Evolutionary conservation across 2,113 vertebrate species (phyloP).

Genomic region (Phrynosoma platyrhinos): DNA sequence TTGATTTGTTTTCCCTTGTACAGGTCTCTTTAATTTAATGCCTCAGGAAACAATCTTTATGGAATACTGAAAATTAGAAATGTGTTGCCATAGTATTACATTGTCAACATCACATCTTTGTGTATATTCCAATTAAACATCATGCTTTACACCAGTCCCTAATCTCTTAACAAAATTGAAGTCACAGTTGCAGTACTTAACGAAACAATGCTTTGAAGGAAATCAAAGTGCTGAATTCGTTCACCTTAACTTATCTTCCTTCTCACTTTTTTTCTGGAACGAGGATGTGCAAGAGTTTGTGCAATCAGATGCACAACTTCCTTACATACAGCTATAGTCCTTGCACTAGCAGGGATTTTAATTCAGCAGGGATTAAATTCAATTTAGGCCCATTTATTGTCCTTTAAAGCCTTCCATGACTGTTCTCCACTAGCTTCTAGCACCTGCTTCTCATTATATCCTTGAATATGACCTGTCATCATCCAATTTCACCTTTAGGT

Average conservation of each 20-base stretch:
- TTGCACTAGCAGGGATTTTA: too few species aligned
- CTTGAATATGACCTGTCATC: neutral
- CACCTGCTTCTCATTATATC: neutral
- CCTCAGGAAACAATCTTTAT: slow-evolving; percentile 36
- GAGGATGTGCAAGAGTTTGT: too few species aligned
- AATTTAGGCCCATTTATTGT: too few species aligned
- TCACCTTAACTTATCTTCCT: neutral
- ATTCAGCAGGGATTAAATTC: too few species aligned
- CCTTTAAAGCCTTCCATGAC: neutral
- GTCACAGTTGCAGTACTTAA: neutral
- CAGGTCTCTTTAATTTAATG: slow-evolving; percentile 43
- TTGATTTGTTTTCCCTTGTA: slow-evolving; percentile 45
- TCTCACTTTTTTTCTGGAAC: neutral
- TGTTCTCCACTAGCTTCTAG: neutral
- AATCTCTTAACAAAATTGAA: slow-evolving; percentile 38
- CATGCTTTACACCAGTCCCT: slow-evolving; percentile 34
- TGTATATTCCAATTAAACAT: slow-evolving; percentile 16
- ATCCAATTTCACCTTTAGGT: neutral
- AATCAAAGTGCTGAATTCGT: neutral
- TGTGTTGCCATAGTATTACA: slow-evolving; percentile 20
- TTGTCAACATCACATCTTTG: neutral
- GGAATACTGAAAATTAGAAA: slow-evolving; percentile 43
- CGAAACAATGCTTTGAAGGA: neutral
- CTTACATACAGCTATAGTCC: too few species aligned
- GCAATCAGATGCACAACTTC: too few species aligned